Evolutionary conservation across 1,140 invertebrate genomes (phyloP).

Genomic region (Archegozetes longisetosus): DNA sequence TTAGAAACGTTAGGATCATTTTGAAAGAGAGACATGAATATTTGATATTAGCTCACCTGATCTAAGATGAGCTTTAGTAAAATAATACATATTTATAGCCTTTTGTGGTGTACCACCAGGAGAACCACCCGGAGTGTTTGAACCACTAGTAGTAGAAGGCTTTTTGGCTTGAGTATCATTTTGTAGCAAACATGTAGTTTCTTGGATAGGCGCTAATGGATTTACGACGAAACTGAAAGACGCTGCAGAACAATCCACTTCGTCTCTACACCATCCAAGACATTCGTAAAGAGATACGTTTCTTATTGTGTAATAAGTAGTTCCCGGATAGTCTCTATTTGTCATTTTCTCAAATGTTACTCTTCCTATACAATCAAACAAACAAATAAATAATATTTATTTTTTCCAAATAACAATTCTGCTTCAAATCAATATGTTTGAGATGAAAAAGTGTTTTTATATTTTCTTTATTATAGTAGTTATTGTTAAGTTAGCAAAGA

Average conservation of each 20-base stretch:
- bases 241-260: constrained; percentile 72
- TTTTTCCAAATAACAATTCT: too few relatives aligned
- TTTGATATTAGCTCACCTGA: constrained; percentile 51
- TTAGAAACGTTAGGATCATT: too few relatives aligned
- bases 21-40: too few relatives aligned
- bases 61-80: constrained; percentile 77
- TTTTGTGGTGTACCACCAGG: constrained; percentile 56
- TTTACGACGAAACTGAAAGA: constrained; percentile 82
- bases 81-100: constrained; percentile 82
- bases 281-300: constrained; percentile 84
- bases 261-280: constrained; percentile 82
- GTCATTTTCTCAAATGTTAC: constrained; percentile 85
- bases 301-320: constrained; percentile 76
- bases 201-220: constrained; percentile 72
- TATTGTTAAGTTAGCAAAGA: too few relatives aligned
- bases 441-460: too few relatives aligned
- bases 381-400: neutral
- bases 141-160: neutral
- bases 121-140: neutral
- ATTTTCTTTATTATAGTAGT: too few relatives aligned
- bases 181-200: constrained; percentile 76
- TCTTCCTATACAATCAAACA: constrained; percentile 27
- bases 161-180: constrained; percentile 79
- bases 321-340: constrained; percentile 73
- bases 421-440: too few relatives aligned